These are phyloP conservation scores for Ariolimax columbianus DNA, from an alignment of 2,888 invertebrate genomes.

Conservation along the genomic window DNA sequence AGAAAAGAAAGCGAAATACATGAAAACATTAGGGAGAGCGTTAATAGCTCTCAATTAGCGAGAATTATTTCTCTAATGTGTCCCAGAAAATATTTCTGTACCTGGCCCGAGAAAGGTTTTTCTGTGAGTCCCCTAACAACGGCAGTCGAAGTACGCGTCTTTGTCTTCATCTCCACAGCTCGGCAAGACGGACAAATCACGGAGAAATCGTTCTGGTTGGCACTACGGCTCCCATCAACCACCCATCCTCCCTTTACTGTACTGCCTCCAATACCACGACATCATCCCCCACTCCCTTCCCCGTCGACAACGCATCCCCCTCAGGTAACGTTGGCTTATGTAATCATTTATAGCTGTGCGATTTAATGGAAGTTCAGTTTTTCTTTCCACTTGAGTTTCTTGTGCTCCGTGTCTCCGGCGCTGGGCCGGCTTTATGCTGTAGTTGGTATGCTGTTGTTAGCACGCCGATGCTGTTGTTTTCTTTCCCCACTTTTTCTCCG, in stretches of 20 bases:
- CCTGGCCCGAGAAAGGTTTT: not conserved
- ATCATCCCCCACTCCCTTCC: not conserved
- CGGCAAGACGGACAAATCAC: not conserved
- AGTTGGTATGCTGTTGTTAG: too few relatives aligned
- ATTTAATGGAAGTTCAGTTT: not conserved
- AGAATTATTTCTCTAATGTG: slow-evolving; percentile 10
- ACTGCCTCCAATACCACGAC: not conserved
- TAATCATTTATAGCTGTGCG: not conserved
- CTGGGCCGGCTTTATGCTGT: not conserved
- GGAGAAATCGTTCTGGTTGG: not conserved
- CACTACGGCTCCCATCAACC: not conserved
- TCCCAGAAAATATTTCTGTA: not conserved
- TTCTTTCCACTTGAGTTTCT: not conserved
- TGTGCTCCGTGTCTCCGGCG: not conserved
- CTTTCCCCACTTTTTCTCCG: not conserved
- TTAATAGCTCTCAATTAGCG: slow-evolving; percentile 21
- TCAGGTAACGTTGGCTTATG: not conserved
- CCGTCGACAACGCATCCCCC: not conserved
- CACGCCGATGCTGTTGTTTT: not conserved
- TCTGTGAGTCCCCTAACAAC: not conserved
- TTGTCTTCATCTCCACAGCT: not conserved
- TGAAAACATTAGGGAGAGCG: not conserved
- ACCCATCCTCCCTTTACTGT: not conserved
- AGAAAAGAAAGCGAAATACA: not conserved
- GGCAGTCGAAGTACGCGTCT: not conserved